phyloP scores from a whole-genome alignment of 2,797 vertebrate species.

The Enteromius radiatus region DNA sequence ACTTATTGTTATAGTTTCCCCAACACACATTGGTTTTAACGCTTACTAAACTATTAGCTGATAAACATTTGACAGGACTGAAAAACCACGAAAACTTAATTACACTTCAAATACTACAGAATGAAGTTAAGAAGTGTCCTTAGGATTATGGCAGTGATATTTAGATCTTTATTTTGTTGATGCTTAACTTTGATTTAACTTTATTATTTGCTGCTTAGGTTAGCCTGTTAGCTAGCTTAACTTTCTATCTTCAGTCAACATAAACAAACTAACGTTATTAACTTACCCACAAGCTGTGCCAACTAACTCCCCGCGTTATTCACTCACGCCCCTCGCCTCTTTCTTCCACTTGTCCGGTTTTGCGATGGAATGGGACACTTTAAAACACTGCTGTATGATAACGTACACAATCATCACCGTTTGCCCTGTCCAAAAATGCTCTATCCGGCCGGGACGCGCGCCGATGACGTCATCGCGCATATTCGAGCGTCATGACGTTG shows the following conservation, averaged over 20 bases:
- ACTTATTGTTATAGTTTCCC: not conserved
- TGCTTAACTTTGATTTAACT: constrained; percentile 30
- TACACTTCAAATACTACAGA: not conserved
- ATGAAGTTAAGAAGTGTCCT: not conserved
- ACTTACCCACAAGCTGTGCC: constrained; percentile 53
- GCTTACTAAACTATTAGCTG: constrained; percentile 2
- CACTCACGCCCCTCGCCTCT: not conserved
- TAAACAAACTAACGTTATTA: constrained; percentile 42
- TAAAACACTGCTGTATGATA: constrained; percentile 1
- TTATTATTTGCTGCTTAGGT: not conserved
- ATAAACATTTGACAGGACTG: not conserved
- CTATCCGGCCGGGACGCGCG: constrained; percentile 50
- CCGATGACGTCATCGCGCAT: constrained; percentile 58
- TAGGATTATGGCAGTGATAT: not conserved
- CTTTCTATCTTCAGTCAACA: constrained; percentile 52
- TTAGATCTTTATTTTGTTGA: constrained; percentile 3
- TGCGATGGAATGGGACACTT: constrained; percentile 12
- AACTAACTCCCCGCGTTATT: constrained; percentile 11
- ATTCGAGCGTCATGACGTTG: constrained; percentile 1
- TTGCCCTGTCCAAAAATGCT: constrained; percentile 29
- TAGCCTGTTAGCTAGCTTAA: constrained; percentile 51
- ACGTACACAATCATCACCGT: constrained; percentile 20
- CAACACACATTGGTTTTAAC: not conserved
- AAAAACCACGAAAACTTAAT: not conserved
- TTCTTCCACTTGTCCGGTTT: constrained; percentile 1